Base-by-base conservation (phyloP, 2,113 vertebrate species). In the Eclectus roratus region DNA sequence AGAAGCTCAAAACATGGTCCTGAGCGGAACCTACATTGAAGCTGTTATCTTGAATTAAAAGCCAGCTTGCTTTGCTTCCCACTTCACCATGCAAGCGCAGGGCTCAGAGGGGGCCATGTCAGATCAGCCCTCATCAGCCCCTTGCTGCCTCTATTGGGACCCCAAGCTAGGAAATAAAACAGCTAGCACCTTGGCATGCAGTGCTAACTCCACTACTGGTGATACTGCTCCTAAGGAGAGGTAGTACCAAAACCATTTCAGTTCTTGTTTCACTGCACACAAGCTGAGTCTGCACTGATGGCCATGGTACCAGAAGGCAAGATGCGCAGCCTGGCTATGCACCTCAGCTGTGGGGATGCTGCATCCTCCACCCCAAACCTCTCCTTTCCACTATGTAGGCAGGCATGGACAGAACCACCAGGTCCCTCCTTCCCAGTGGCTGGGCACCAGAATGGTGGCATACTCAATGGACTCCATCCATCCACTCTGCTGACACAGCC, bases 371-470 rank as follows among this genome's bases (percentile, higher is more conserved):
- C 17, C 60, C 39, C 28, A 65, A 44, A 64, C 14, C 7, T 17
- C 43, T 55, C 3, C 35, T 52, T 69, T 49, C 16, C 60, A 80
- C 18, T 24, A 20, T 1, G 2, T 33, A 17, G 0, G 1, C 11
- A 23, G 53, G 49, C 60, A 73, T 17, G 43, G 31, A 68, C 53
- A 28, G 83, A 29, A 46, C 13, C 65, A 61, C 74, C 49, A 78
- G 39, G 35, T 46, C 15, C 49, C 35, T 49, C 31, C 9, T 4
- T 2, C 7, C 2, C 3, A 20, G 11, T 0, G 6, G 28, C 13
- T 2, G 1, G 20, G 52, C 33, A 11, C 28, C 1, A 7, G 64
- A n/a, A 53, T 1, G 1, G 68, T 2, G 4, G 27, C 49, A n/a
- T 4, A 1, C 20, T 33, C 39, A 55, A 12, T 11, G 1, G 10